These are phyloP conservation scores for Idaea biselata DNA, from an alignment of 2,888 invertebrate species.

Conservation along the genomic window DNA sequence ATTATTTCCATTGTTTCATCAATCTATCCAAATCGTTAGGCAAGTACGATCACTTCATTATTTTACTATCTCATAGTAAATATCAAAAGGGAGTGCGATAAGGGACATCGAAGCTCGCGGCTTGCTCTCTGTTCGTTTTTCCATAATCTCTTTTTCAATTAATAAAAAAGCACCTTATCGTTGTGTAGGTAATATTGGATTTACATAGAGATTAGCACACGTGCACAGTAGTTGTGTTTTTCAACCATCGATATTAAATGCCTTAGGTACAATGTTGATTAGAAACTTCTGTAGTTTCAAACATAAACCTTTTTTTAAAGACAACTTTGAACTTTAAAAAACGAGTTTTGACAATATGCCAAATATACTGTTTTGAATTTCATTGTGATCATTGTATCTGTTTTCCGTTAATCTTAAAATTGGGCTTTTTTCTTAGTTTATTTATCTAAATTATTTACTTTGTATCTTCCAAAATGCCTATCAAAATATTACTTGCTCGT, in stretches of 20 bases:
- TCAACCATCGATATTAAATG: background rate
- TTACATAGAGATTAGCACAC: slow-evolving; percentile 71
- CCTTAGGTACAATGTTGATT: background rate
- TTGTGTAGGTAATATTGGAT: slow-evolving; percentile 68
- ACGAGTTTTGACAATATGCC: background rate
- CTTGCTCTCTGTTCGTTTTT: slow-evolving; percentile 26
- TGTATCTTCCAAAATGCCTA: slow-evolving; percentile 84
- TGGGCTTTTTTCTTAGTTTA: background rate
- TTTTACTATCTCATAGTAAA: slow-evolving; percentile 30
- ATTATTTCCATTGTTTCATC: background rate
- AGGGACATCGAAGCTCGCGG: background rate
- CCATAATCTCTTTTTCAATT: slow-evolving; percentile 74
- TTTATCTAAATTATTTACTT: slow-evolving; percentile 5
- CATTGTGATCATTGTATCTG: slow-evolving; percentile 5
- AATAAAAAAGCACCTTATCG: slow-evolving; percentile 72
- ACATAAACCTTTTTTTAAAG: background rate
- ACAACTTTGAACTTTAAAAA: background rate
- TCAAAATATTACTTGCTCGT: slow-evolving; percentile 94
- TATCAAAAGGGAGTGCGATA: slow-evolving; percentile 32
- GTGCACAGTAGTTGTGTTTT: slow-evolving; percentile 11
- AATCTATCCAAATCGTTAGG: background rate
- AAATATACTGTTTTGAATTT: background rate
- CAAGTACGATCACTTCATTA: slow-evolving; percentile 27
- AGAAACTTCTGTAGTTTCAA: background rate
- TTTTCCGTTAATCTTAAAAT: too few species aligned